These are phyloP conservation scores for Sinocyclocheilus anophthalmus DNA, from an alignment of 2,113 vertebrate species.

Conservation along the genomic window DNA sequence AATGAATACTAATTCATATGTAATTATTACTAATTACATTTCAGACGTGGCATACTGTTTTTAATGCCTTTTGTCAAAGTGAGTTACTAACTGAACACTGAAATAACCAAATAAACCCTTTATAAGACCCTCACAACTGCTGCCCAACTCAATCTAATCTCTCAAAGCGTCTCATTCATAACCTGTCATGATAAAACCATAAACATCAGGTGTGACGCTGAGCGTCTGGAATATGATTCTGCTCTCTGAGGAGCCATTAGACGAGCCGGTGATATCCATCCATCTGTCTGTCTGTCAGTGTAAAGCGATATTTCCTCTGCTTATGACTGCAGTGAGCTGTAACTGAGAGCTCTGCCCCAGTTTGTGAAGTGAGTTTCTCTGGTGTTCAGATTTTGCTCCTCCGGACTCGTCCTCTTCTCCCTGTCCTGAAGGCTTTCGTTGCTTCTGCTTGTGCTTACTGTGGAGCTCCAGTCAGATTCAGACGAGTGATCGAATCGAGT, in stretches of 20 bases:
- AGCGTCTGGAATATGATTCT: neutral
- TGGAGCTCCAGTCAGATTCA: neutral
- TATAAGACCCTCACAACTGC: neutral
- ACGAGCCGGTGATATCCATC: neutral
- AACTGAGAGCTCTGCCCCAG: constrained; percentile 13
- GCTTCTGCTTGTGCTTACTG: too few species aligned
- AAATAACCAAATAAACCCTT: neutral
- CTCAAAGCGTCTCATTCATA: neutral
- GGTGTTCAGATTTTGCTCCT: neutral
- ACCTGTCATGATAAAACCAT: neutral
- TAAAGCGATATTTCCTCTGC: neutral
- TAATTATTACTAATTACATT: too few species aligned
- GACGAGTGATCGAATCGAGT: neutral
- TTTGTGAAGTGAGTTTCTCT: constrained; percentile 6
- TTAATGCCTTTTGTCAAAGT: neutral
- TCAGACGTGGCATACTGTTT: too few species aligned
- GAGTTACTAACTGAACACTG: neutral
- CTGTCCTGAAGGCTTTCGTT: neutral
- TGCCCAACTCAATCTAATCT: neutral
- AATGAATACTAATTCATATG: too few species aligned
- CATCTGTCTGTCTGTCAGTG: neutral
- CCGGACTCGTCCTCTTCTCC: neutral
- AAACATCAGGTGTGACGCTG: neutral
- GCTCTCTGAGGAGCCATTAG: neutral
- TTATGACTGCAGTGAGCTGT: neutral